Percentiles rank a stretch among this genome's conserved stretches.
Evolutionary conservation across 2,888 invertebrate genomes (phyloP).

Genomic region (Lucinisca nassula): DNA sequence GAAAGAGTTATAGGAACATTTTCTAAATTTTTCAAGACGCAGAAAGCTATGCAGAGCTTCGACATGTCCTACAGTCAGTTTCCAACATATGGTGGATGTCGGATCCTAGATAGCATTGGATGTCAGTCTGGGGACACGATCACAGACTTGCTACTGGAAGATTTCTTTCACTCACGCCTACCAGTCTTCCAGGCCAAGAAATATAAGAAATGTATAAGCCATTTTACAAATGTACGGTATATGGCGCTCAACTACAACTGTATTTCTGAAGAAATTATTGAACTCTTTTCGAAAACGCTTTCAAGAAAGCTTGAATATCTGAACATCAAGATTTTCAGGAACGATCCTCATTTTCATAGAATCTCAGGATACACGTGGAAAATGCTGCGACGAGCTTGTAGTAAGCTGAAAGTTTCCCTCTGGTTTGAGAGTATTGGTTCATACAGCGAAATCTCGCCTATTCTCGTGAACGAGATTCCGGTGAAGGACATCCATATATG

Average conservation of each 20-base stretch:
- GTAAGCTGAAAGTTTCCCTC: conserved; percentile 74
- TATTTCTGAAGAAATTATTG: conserved; percentile 77
- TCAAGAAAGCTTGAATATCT: conserved; percentile 74
- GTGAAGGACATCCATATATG: conserved; percentile 80
- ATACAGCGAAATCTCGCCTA: conserved; percentile 70
- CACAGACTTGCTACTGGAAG: conserved; percentile 77
- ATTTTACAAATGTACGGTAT: conserved; percentile 76
- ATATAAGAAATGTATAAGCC: conserved; percentile 70
- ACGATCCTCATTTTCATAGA: conserved; percentile 81
- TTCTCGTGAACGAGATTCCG: conserved; percentile 78
- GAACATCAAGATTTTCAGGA: conserved; percentile 77
- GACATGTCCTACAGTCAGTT: conserved; percentile 78
- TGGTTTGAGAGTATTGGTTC: conserved; percentile 81
- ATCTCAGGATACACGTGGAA: conserved; percentile 76
- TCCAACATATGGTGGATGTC: conserved; percentile 71
- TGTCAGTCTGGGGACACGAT: conserved; percentile 72
- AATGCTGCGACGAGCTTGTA: conserved; percentile 71
- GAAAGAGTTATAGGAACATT: conserved; percentile 76
- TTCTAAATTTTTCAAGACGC: conserved; percentile 76
- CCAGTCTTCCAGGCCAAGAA: conserved; percentile 71
- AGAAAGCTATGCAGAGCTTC: conserved; percentile 69
- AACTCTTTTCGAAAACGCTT: conserved; percentile 71
- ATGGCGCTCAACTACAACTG: conserved; percentile 82
- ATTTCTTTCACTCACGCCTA: conserved; percentile 80
- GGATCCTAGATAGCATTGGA: conserved; percentile 78